Conservation (phyloP, 2,113 vertebrate species). For the Eonycteris spelaea region DNA sequence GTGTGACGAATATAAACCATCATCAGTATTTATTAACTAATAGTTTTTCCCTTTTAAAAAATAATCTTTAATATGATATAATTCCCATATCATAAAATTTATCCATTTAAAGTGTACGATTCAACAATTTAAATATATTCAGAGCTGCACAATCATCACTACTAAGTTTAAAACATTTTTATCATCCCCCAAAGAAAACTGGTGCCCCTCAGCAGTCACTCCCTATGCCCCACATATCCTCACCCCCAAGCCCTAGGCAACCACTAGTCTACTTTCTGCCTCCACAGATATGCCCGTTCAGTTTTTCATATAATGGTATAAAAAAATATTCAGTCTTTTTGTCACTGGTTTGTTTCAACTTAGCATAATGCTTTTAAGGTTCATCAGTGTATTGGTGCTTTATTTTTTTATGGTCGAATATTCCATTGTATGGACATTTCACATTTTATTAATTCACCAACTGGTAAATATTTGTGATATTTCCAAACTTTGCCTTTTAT, state of each 20-base stretch:
- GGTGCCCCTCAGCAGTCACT: background rate
- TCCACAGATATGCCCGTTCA: background rate
- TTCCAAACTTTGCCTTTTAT: background rate
- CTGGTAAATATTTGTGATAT: background rate
- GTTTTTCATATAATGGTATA: background rate
- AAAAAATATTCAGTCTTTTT: background rate
- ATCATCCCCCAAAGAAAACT: background rate
- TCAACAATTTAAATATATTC: background rate
- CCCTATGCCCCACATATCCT: fast-evolving
- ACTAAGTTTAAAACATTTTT: background rate
- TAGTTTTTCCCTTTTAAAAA: background rate
- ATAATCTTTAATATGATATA: background rate
- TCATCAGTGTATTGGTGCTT: background rate
- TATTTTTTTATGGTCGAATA: background rate
- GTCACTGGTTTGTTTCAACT: background rate
- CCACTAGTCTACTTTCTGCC: background rate
- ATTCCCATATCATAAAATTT: background rate
- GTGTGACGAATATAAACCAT: background rate
- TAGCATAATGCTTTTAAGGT: background rate
- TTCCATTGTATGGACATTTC: background rate
- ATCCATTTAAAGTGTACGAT: background rate
- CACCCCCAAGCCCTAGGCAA: background rate
- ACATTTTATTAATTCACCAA: background rate
- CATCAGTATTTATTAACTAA: background rate
- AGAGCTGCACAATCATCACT: background rate